A percentile compares a stretch with the other conserved stretches of the same genome.
Conservation (phyloP, 2,888 invertebrate species). For the Sylvicola cinctus region DNA sequence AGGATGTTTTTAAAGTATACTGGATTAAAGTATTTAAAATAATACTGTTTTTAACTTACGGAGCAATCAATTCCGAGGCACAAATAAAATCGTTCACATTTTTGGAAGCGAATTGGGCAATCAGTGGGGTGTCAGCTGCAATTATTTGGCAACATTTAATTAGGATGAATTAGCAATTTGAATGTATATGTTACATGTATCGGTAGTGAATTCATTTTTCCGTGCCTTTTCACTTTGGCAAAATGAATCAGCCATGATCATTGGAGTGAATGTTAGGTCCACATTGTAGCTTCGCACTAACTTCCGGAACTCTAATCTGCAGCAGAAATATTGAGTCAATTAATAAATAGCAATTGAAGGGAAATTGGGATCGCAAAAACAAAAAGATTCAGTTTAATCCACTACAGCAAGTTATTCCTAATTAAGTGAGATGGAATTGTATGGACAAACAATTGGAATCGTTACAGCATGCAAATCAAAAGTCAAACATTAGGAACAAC, state of each 20-base stretch:
- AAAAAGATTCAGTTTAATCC: not conserved
- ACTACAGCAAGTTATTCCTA: too few relatives aligned
- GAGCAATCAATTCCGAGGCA: slow-evolving; percentile 65
- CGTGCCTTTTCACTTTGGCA: slow-evolving; percentile 74
- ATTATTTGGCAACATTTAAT: slow-evolving; percentile 4
- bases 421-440: slow-evolving; percentile 11
- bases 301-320: slow-evolving; percentile 52
- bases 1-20: too few relatives aligned
- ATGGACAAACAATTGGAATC: slow-evolving; percentile 28
- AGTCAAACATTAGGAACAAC: slow-evolving; percentile 9
- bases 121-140: slow-evolving; percentile 57
- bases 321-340: slow-evolving; percentile 10
- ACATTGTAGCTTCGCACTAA: slow-evolving; percentile 62
- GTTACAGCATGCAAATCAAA: slow-evolving; percentile 27
- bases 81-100: slow-evolving; percentile 60
- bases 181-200: slow-evolving; percentile 20
- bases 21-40: too few relatives aligned
- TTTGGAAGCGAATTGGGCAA: slow-evolving; percentile 91
- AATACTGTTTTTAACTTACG: slow-evolving; percentile 29
- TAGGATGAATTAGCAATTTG: slow-evolving; percentile 7
- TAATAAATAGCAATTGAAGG: slow-evolving; percentile 3
- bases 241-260: slow-evolving; percentile 92
- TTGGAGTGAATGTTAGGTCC: slow-evolving; percentile 84
- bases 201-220: slow-evolving; percentile 59
- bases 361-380: slow-evolving; percentile 3